phyloP scores from a whole-genome alignment of 1,140 invertebrate genomes.

The Trinorchestia longiramus region DNA sequence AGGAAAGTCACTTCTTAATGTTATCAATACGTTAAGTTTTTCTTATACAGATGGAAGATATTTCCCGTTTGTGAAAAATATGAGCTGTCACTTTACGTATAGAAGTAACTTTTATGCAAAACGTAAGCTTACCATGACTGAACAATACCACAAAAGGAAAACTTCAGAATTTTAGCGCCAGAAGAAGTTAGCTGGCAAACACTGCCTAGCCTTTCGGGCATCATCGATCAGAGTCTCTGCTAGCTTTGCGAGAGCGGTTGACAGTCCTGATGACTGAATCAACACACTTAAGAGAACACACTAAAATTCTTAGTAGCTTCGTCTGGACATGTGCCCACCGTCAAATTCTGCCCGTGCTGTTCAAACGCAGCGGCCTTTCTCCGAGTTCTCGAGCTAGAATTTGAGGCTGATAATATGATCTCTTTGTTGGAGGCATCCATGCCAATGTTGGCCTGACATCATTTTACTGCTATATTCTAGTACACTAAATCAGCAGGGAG shows the following conservation, averaged over 20 bases:
- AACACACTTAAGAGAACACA: not conserved
- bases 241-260: not conserved
- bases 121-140: not conserved
- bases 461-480: not conserved
- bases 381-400: not conserved
- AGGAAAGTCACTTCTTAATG: too few species aligned
- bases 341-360: not conserved
- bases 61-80: not conserved
- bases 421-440: not conserved
- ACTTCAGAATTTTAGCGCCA: not conserved
- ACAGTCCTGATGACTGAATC: slow-evolving; percentile 11
- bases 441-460: not conserved
- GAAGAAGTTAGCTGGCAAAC: not conserved
- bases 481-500: not conserved
- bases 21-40: not conserved
- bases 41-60: not conserved
- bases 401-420: not conserved
- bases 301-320: not conserved
- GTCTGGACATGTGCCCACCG: not conserved
- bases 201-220: not conserved
- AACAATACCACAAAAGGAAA: not conserved
- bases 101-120: not conserved
- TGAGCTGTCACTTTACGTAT: not conserved
- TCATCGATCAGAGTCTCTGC: not conserved
- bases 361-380: not conserved